Conservation (phyloP, 2,113 vertebrate species). For the Menura novaehollandiae region DNA sequence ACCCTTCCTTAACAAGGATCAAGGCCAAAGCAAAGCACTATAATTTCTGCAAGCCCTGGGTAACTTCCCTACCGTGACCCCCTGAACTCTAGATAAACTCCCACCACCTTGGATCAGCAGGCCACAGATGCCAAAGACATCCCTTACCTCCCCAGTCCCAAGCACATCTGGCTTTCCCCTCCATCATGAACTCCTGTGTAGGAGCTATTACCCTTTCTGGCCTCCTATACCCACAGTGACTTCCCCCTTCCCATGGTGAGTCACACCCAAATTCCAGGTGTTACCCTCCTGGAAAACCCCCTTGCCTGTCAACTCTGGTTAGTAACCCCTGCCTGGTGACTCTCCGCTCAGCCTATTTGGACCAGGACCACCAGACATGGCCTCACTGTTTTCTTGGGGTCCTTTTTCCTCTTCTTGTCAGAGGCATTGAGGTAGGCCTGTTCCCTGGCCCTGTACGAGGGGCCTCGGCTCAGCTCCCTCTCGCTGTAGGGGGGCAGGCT, state of each 20-base stretch:
- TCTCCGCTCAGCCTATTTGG: slow-evolving; percentile 6
- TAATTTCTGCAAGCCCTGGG: background rate
- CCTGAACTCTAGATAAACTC: background rate
- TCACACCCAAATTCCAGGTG: background rate
- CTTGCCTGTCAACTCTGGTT: background rate
- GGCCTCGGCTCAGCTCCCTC: slow-evolving; percentile 76
- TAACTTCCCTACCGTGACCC: background rate
- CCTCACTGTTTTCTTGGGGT: slow-evolving; percentile 88
- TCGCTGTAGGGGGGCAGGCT: slow-evolving; percentile 81
- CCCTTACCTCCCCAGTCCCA: background rate
- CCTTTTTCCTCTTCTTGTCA: slow-evolving; percentile 80
- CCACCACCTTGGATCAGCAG: background rate
- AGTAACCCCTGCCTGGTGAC: background rate
- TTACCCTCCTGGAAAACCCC: background rate
- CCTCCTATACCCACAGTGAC: background rate
- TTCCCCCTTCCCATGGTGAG: background rate
- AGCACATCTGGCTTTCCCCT: background rate
- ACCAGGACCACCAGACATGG: slow-evolving; percentile 32
- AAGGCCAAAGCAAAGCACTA: background rate
- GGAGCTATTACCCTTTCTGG: background rate
- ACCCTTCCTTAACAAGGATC: background rate
- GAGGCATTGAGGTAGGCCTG: slow-evolving; percentile 69
- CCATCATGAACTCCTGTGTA: background rate
- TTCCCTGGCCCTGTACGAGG: slow-evolving; percentile 73
- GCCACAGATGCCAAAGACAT: background rate